Percentiles rank a stretch among this genome's conserved stretches.
Evolutionary conservation across 2,888 invertebrate genomes (phyloP).

Genomic region (Toxonevra muliebris): DNA sequence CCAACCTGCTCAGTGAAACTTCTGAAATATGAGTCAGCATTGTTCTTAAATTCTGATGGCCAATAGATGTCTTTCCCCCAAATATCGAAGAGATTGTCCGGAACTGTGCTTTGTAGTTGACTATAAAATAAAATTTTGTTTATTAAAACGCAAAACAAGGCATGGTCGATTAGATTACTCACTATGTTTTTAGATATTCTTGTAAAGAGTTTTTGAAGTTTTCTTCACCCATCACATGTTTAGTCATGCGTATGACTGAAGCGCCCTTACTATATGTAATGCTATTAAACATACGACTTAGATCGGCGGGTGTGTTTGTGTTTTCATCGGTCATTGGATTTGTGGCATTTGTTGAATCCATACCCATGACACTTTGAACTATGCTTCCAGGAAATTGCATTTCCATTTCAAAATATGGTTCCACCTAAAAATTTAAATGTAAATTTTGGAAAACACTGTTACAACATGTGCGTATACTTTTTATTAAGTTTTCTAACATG

Average conservation of each 20-base stretch:
- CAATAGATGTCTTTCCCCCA: slow-evolving; percentile 58
- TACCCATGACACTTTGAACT: slow-evolving; percentile 71
- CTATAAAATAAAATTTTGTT: slow-evolving; percentile 42
- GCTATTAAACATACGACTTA: slow-evolving; percentile 72
- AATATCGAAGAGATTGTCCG: slow-evolving; percentile 67
- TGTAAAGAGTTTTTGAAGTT: slow-evolving; percentile 69
- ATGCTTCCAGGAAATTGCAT: slow-evolving; percentile 77
- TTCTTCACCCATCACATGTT: slow-evolving; percentile 69
- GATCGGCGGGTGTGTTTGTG: slow-evolving; percentile 69
- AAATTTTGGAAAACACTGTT: too few species aligned
- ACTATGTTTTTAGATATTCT: slow-evolving; percentile 66
- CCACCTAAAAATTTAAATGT: slow-evolving; percentile 49
- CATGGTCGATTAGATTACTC: too few species aligned
- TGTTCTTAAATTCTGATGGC: slow-evolving; percentile 49
- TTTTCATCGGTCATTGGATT: slow-evolving; percentile 70
- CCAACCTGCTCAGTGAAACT: slow-evolving; percentile 75
- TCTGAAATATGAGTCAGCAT: slow-evolving; percentile 55
- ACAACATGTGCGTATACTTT: too few species aligned
- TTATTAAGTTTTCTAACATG: too few species aligned
- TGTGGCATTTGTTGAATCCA: slow-evolving; percentile 69
- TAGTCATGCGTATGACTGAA: slow-evolving; percentile 74
- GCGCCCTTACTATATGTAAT: slow-evolving; percentile 77
- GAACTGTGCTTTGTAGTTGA: slow-evolving; percentile 59
- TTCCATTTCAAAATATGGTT: slow-evolving; percentile 71
- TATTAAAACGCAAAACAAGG: neutral